Percentiles rank a stretch among this genome's conserved stretches.
phyloP scores from a whole-genome alignment of 2,888 invertebrate genomes.

The Hymenopus coronatus region DNA sequence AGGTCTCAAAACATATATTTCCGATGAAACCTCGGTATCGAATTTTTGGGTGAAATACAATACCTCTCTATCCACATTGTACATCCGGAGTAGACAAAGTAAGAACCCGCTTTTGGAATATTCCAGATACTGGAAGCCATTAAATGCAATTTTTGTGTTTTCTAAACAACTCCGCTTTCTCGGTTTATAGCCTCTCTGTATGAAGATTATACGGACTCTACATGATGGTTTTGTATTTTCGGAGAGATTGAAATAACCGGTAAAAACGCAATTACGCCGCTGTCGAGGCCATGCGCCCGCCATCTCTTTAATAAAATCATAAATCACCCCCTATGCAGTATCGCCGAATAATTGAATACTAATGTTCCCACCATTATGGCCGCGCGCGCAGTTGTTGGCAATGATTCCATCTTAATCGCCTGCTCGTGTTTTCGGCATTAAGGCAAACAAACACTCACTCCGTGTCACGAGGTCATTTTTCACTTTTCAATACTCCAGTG shows the following conservation, averaged over 20 bases:
- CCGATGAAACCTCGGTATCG: too few relatives aligned
- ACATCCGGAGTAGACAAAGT: too few relatives aligned
- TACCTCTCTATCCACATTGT: too few relatives aligned
- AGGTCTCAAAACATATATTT: too few relatives aligned
- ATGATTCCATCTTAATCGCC: not conserved
- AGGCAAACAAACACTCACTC: not conserved
- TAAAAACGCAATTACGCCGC: slow-evolving; percentile 9
- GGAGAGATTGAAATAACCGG: slow-evolving; percentile 2
- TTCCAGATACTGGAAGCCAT: too few relatives aligned
- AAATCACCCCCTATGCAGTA: slow-evolving; percentile 3
- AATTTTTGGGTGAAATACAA: too few relatives aligned
- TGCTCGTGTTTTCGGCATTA: not conserved
- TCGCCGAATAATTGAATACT: slow-evolving; percentile 13
- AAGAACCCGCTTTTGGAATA: too few relatives aligned
- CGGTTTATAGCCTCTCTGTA: too few relatives aligned
- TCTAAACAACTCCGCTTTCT: not conserved
- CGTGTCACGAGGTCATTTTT: not conserved
- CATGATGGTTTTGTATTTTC: not conserved
- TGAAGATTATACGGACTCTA: not conserved
- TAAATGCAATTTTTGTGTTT: not conserved
- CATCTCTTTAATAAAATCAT: slow-evolving; percentile 5
- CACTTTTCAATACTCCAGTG: not conserved
- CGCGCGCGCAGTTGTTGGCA: not conserved
- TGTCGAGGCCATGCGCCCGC: not conserved
- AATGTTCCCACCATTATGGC: not conserved